phyloP scores from a whole-genome alignment of 1,140 invertebrate genomes.

The Trichonephila clavipes region DNA sequence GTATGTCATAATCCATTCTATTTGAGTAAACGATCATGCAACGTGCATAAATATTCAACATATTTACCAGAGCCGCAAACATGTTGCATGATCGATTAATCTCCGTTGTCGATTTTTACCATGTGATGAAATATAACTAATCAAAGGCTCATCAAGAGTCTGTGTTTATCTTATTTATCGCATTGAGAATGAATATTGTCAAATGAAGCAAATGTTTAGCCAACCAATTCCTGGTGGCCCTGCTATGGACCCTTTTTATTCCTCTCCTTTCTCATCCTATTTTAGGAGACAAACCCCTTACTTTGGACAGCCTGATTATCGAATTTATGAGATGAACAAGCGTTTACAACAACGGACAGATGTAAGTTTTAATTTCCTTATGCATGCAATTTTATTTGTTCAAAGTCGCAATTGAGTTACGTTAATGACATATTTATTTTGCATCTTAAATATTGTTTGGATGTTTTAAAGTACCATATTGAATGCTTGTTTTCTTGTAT shows the following conservation, averaged over 20 bases:
- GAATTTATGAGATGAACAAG: slow-evolving; percentile 78
- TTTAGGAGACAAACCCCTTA: slow-evolving; percentile 77
- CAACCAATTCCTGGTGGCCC: slow-evolving; percentile 77
- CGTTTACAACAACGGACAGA: slow-evolving; percentile 76
- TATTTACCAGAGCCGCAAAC: not conserved
- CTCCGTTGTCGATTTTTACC: not conserved
- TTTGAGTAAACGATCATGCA: not conserved
- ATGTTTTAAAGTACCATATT: not conserved
- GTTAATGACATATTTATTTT: not conserved
- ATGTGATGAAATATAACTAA: slow-evolving; percentile 43
- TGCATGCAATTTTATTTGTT: not conserved
- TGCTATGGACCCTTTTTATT: slow-evolving; percentile 77
- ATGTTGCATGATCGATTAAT: slow-evolving; percentile 59
- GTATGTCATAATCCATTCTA: not conserved
- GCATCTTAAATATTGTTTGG: not conserved
- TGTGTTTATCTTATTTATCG: slow-evolving; percentile 55
- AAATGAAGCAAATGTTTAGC: slow-evolving; percentile 78
- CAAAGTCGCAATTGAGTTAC: too few relatives aligned
- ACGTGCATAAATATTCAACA: slow-evolving; percentile 8
- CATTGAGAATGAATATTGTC: slow-evolving; percentile 66
- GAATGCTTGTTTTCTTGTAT: not conserved
- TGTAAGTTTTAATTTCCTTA: slow-evolving; percentile 65
- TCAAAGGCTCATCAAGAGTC: slow-evolving; percentile 44
- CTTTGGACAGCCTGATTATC: slow-evolving; percentile 78
- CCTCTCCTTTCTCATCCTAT: slow-evolving; percentile 77